Evolutionary conservation across 1,140 invertebrate genomes (phyloP).

Genomic region (Sipha flava): DNA sequence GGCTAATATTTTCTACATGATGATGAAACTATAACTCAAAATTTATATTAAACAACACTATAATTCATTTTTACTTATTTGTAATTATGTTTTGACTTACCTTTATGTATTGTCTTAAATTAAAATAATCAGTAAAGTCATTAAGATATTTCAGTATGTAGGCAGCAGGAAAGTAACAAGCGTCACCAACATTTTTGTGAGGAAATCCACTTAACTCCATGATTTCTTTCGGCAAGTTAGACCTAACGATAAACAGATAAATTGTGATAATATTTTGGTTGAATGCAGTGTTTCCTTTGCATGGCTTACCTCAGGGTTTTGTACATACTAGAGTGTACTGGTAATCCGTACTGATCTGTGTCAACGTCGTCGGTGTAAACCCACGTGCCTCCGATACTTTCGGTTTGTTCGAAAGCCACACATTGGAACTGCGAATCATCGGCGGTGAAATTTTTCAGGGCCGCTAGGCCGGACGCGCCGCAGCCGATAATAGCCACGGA

Average conservation of each 20-base stretch:
- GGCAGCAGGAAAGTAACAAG: conserved; percentile 69
- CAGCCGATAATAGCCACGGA: conserved; percentile 55
- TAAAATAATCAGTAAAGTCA: conserved; percentile 63
- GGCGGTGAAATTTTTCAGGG: conserved; percentile 46
- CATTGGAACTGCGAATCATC: conserved; percentile 44
- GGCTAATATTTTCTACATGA: conserved; percentile 53
- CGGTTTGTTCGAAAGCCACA: conserved; percentile 59
- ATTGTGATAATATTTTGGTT: too few species aligned
- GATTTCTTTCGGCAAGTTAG: conserved; percentile 70
- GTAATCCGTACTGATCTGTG: conserved; percentile 63
- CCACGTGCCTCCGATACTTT: conserved; percentile 78
- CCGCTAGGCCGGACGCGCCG: conserved; percentile 57
- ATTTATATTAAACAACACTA: not conserved
- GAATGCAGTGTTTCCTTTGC: too few species aligned
- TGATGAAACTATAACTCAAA: conserved; percentile 52
- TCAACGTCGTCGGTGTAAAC: conserved; percentile 64
- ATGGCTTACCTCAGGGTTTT: conserved; percentile 64
- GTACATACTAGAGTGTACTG: conserved; percentile 83
- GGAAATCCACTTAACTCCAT: conserved; percentile 70
- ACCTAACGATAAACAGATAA: conserved; percentile 50
- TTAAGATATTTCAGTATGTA: conserved; percentile 74
- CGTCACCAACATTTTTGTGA: conserved; percentile 51
- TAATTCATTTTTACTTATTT: not conserved
- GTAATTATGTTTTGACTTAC: conserved; percentile 44
- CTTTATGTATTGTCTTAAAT: conserved; percentile 59